Base-by-base conservation (phyloP, 2,797 vertebrate species). In the Phoebastria nigripes region DNA sequence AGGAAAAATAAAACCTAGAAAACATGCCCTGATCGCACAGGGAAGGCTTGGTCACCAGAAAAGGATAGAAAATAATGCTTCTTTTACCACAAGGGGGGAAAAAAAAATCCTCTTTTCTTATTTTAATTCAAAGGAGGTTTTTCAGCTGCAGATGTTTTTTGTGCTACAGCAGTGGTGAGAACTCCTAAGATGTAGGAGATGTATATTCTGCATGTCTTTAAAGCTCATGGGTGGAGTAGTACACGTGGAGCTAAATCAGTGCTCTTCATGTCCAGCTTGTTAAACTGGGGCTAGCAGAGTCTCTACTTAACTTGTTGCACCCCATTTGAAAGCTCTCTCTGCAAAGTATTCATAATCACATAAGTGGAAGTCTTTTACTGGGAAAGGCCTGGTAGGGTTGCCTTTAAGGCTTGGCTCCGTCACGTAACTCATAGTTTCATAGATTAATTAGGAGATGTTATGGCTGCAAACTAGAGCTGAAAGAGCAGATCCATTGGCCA, bases 21-120 rank as follows among this genome's bases (percentile, higher is more conserved):
- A 70, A 11, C 8, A 29, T 26, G 4, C 5, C 11, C 12, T 90
- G 46, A 42, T 35, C 69, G 10, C 13, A 61, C 0, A 1, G 6
- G 29, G 11, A 78, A 87, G 18, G 20, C 20, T 65, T 63, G n/a
- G 26, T 33, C 29, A 83, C 13, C 13, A 72, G 42, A 39, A 83
- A 63, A 63, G 4, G 17, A 18, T 15, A 47, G n/a, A 88, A 93
- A 90, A 81, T n/a, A 81, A 52, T 63, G 8, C 0, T 6, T 59
- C 5, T 49, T 11, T 63, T 63, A 67, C 49, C 20, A 71, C 8
- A 55, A n/a, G 11, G 35, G 1, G 4, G 1, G 1, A 7, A 4
- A 55, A 7, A 4, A 55, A 18, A 17, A 7, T 49, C 13, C 8
- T 73, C 33, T 54, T 52, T 67, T 44, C 37, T 28, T 86, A 46